Percentiles rank a stretch among this genome's conserved stretches.
Conservation (phyloP, 2,888 invertebrate genomes). For the Phymatocera aterrima region DNA sequence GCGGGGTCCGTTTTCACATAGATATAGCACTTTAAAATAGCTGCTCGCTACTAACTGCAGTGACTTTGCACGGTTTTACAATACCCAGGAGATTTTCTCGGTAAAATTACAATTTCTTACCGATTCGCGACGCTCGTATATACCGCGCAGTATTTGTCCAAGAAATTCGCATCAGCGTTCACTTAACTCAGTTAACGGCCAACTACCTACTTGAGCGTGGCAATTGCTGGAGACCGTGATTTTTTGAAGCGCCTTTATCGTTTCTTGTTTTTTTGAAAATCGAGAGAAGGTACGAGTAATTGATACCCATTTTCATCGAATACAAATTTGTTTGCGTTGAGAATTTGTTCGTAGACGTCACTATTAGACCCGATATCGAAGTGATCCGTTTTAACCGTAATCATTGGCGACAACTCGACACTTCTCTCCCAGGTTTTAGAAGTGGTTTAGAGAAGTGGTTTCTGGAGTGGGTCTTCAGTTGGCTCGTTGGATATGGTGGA, state of each 20-base stretch:
- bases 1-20: slow-evolving; percentile 17
- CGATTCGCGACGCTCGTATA: slow-evolving; percentile 56
- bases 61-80: slow-evolving; percentile 48
- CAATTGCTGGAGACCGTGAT: background rate
- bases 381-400: slow-evolving; percentile 55
- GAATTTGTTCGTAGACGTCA: slow-evolving; percentile 18
- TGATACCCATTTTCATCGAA: too few relatives aligned
- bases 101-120: slow-evolving; percentile 56
- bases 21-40: background rate
- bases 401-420: slow-evolving; percentile 69
- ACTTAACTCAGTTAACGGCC: slow-evolving; percentile 8
- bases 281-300: too few relatives aligned
- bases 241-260: background rate
- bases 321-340: background rate
- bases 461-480: background rate
- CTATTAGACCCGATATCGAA: background rate
- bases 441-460: slow-evolving; percentile 40
- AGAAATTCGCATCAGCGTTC: slow-evolving; percentile 49
- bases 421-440: slow-evolving; percentile 56
- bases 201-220: background rate
- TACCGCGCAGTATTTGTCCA: slow-evolving; percentile 47
- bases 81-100: slow-evolving; percentile 54
- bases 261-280: background rate
- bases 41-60: background rate
- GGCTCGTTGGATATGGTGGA: slow-evolving; percentile 8